Base-by-base conservation (phyloP, 2,797 vertebrate species). In the Percopsis omiscomaycus region DNA sequence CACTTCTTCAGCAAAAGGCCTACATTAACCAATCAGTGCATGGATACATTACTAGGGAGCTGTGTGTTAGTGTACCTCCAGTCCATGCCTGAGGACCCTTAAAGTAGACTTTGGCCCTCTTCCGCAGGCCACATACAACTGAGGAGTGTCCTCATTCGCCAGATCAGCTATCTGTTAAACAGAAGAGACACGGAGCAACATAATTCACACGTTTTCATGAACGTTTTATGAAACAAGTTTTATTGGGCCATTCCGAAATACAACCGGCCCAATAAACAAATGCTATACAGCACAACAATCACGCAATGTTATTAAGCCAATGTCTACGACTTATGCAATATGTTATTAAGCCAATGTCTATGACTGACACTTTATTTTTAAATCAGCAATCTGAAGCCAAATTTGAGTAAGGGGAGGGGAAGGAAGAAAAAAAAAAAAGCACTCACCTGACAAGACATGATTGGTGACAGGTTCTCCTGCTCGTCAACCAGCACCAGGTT, bases 71-170 rank as follows among this genome's bases (percentile, higher is more conserved):
- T 81, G 74, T 89, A 99, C 98, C 96, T 99, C 98, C 50, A 99
- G 91, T 64, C 98, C 98, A 4, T 99, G 98, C 62, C 98, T 92
- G 30, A 99, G 89, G 72, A 99, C 98, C 75, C 97, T 94, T 49
- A 99, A 82, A 30, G 97, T 98, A 0, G 98, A 98, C 54, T 94
- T 90, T 2, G 98, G 97, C 4, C 97, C 98, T 66, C 98, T 93
- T 53, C 98, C 98, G 85, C 96, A 98, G 14, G 97, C 89, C 51
- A 96, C 97, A 15, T 99, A 99, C 9, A 99, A 66, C 78, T 99
- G 98, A 14, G 98, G 97, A 3, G 98, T 99, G 74, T 99, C 98
- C 83, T 99, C 98, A 79, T 98, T 99, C 59, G 97, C 98, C 88
- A 99, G 87, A 92, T 99, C 97, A 5, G 98, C 96, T 84, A 99